Percentiles rank a stretch among this genome's conserved stretches.
Conservation (phyloP, 30 jellyfish, hydroid and myxozoan genomes). For the Mastigias papua region DNA sequence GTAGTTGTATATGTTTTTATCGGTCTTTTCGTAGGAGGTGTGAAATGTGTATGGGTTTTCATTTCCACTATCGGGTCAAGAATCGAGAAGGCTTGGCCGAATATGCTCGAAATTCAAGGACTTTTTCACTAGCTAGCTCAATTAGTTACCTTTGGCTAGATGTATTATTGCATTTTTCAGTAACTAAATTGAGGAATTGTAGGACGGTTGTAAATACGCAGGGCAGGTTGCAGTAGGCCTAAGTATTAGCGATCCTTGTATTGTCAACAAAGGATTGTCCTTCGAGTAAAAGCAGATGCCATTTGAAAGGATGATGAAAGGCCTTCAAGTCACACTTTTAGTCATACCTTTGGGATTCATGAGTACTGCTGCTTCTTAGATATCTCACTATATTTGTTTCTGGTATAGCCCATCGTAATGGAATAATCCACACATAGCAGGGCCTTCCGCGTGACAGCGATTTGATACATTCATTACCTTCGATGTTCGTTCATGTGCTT, state of each 20-base stretch:
- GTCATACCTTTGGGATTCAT: neutral
- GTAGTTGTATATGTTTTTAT: neutral
- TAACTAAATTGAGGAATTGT: neutral
- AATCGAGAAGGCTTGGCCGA: neutral
- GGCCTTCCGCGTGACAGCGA: neutral
- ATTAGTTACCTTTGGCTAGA: neutral
- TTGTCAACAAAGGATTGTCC: conserved; percentile 13
- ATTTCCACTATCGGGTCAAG: neutral
- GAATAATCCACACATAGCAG: neutral
- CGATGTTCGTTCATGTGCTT: too few species aligned
- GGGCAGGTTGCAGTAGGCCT: conserved; percentile 10
- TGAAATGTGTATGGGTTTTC: neutral
- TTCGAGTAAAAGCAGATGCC: conserved; percentile 23
- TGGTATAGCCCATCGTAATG: neutral
- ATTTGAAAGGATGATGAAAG: neutral
- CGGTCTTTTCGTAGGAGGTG: neutral
- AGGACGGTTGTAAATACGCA: neutral
- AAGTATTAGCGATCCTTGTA: neutral
- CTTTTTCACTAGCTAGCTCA: neutral
- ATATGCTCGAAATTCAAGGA: neutral
- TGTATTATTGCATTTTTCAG: neutral
- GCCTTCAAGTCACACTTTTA: neutral
- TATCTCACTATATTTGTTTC: neutral
- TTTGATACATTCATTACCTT: neutral
- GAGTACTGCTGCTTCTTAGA: neutral